Conservation (phyloP, 2,888 invertebrate genomes). For the Corbicula japonica region DNA sequence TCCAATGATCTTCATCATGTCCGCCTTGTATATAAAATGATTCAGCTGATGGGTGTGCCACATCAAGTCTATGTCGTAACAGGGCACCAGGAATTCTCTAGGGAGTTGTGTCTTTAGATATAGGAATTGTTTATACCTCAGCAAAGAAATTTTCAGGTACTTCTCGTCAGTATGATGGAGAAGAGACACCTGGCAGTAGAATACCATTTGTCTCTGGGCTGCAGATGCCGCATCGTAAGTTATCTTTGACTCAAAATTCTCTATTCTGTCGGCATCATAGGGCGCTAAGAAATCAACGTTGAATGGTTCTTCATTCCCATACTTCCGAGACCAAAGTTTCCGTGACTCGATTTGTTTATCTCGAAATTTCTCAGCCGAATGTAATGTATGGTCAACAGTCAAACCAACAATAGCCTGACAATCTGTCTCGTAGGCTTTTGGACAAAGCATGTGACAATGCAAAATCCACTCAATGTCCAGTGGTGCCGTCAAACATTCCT, state of each 20-base stretch:
- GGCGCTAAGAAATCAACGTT: constrained; percentile 56
- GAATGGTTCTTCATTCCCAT: constrained; percentile 76
- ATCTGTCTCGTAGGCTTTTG: constrained; percentile 80
- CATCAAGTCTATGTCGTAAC: constrained; percentile 87
- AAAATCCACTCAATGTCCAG: constrained; percentile 88
- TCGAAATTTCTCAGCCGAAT: constrained; percentile 65
- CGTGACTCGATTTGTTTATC: constrained; percentile 69
- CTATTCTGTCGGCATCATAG: too few relatives aligned
- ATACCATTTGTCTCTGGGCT: constrained; percentile 86
- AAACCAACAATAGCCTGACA: constrained; percentile 73
- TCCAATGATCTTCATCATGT: too few relatives aligned
- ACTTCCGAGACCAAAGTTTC: constrained; percentile 72
- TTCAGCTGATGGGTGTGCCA: constrained; percentile 88
- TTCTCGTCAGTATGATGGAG: constrained; percentile 86
- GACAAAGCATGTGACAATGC: constrained; percentile 86
- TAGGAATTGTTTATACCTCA: constrained; percentile 86
- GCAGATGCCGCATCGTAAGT: constrained; percentile 87
- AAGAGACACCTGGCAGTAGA: constrained; percentile 87
- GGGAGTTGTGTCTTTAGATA: constrained; percentile 86
- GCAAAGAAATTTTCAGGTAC: constrained; percentile 85
- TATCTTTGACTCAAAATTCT: too few relatives aligned
- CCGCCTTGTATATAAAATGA: constrained; percentile 79
- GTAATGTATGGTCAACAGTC: constrained; percentile 86
- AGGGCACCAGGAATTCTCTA: constrained; percentile 87
- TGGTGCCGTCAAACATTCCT: constrained; percentile 86